Percentiles rank a stretch among this genome's conserved stretches.
Evolutionary conservation across 2,888 invertebrate species (phyloP).

Genomic region (Proisotoma minuta): DNA sequence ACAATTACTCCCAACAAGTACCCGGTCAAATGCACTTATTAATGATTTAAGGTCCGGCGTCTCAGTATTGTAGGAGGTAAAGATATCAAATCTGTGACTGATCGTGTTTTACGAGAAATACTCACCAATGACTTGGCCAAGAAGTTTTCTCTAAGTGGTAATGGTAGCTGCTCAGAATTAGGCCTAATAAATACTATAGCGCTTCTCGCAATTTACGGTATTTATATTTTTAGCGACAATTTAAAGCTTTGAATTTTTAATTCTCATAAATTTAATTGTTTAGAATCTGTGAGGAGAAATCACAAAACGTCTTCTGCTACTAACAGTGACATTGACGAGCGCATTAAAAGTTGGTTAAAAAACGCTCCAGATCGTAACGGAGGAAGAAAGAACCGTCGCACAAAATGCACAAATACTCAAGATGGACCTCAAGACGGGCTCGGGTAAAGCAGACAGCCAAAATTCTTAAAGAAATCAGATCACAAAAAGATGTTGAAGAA

Average conservation of each 20-base stretch:
- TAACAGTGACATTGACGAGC: not conserved
- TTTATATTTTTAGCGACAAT: not conserved
- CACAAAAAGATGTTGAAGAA: not conserved
- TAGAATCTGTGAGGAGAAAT: not conserved
- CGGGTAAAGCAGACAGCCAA: not conserved
- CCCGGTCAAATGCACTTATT: not conserved
- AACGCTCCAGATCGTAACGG: not conserved
- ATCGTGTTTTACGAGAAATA: not conserved
- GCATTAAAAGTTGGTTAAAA: not conserved
- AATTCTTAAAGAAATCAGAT: not conserved
- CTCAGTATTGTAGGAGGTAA: not conserved
- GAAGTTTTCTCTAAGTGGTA: not conserved
- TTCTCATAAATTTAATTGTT: not conserved
- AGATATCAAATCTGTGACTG: not conserved
- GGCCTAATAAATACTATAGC: not conserved
- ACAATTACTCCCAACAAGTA: too few species aligned
- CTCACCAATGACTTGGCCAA: not conserved
- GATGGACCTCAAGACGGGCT: not conserved
- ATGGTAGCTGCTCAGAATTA: not conserved
- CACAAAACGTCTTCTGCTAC: not conserved
- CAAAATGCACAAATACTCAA: not conserved
- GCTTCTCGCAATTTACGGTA: not conserved
- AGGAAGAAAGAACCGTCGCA: not conserved
- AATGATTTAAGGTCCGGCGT: not conserved
- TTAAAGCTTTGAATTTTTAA: not conserved